Evolutionary conservation across 2,113 vertebrate genomes (phyloP).

Genomic region (Phrynocephalus versicolor): DNA sequence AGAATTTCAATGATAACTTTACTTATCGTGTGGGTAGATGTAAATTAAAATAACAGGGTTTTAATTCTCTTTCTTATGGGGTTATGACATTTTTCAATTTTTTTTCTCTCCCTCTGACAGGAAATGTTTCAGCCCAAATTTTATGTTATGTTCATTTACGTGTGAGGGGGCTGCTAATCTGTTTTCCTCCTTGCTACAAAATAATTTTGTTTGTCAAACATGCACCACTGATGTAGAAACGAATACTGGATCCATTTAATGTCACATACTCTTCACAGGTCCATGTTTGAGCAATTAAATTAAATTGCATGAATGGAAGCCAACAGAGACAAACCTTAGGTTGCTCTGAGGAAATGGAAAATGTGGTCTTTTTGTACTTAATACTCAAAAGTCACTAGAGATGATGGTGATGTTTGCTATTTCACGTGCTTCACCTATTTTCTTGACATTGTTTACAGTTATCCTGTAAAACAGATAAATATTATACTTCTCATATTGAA

Average conservation of each 20-base stretch:
- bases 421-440: not conserved
- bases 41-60: constrained; percentile 85
- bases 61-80: constrained; percentile 77
- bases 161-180: constrained; percentile 58
- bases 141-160: constrained; percentile 68
- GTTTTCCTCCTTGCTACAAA: constrained; percentile 72
- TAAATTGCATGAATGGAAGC: constrained; percentile 60
- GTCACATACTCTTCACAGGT: constrained; percentile 47
- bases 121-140: constrained; percentile 79
- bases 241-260: constrained; percentile 53
- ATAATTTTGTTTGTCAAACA: constrained; percentile 68
- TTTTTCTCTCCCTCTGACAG: constrained; percentile 43
- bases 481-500: no score
- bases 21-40: constrained; percentile 84
- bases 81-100: constrained; percentile 75
- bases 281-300: constrained; percentile 39
- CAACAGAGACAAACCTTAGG: constrained; percentile 21
- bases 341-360: constrained; percentile 38
- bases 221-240: constrained; percentile 68
- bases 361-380: constrained; percentile 6
- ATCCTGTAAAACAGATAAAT: not conserved
- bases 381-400: not conserved
- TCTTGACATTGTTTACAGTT: not conserved
- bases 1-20: constrained; percentile 87
- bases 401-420: not conserved